Evolutionary conservation across 2,888 invertebrate species (phyloP), one percentile per base, ranked within the genome.

Genomic region (Tetragnatha montana): DNA sequence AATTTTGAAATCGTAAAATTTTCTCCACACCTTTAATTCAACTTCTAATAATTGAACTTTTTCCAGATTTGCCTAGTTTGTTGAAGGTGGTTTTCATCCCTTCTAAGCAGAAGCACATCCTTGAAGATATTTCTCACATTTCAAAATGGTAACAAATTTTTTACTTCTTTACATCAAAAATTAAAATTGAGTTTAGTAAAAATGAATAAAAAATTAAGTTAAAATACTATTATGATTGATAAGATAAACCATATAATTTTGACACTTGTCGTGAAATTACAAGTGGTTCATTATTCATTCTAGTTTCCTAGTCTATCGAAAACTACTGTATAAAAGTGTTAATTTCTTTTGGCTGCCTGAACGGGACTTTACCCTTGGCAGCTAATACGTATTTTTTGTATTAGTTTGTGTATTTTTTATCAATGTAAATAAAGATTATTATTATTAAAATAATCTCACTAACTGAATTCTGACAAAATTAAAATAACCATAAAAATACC

Each of bases 61-160:
- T 60, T 60, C 0, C 60, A 89, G 89, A 60, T 21, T 68, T 89
- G 8, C 81, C 85, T 6, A 69, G 70, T 10, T 35, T 89, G 12
- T 8, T 81, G n/a, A 89, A 85, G 81, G 81, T 89, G 0, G 68
- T 89, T 0, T 89, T 69, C 50, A 47, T 76, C 10, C 85, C 85
- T 8, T 60, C 80, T n/a, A 89, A 82, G 78, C 22, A 14, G 10
- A 35, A 70, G n/a, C 60, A 73, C 3, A 73, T 51, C n/a, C 3
- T 17, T 4, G 76, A 88, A 35, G 69, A 76, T 14, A 81, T 81
- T 14, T 21, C 73, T 22, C 7, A 35, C n/a, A 71, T 86, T n/a
- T 81, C 85, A 0, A 81, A 81, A 73, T 89, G 89, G 89, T 85
- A 81, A 76, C 4, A 12, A 60, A 6, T 60, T 14, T 60, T 60